Evolutionary conservation across 1,140 invertebrate genomes (phyloP), one percentile per base, ranked within the genome.

Genomic region (Riptortus pedestris): DNA sequence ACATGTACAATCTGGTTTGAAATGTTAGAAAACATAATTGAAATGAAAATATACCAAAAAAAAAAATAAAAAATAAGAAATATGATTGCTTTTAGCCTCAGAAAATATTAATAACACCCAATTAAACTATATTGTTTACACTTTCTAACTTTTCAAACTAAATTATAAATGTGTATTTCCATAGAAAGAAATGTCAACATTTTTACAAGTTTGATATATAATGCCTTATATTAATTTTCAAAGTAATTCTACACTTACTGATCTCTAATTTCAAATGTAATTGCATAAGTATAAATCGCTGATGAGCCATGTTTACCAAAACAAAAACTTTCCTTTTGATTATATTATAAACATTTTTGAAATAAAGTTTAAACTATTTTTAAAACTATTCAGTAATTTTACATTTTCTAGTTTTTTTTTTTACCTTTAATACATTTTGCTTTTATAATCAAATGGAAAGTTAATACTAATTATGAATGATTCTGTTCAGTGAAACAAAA

Each of bases 221-320:
- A 26, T 59, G 57, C 57, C 57, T 59, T 59, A 59, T 59, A 59
- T 59, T 59, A 59, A 59, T 59, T 59, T 57, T 59, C 27, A 59
- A 24, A 28, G 16, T 51, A 51, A n/a, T 31, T 57, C n/a, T 59
- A 22, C 57, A 59, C 28, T 59, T 59, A 59, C 57, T 59, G 57
- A 59, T 59, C 57, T 59, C 57, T 59, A 59, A 59, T 59, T 59
- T 59, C 57, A 59, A 31, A 38, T 38, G 22, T 59, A 33, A 59
- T 22, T 33, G 57, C 57, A 29, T 29, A 59, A 31, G 14, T 59
- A 59, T 59, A 33, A 59, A 59, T 59, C 33, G 57, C 57, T 59
- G 18, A 18, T 59, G 18, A 16, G 16, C 57, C 28, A 59, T 31
- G 18, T 59, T 59, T 59, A 59, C 57, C 57, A 59, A 59, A 59